Base-by-base conservation (phyloP, 2,797 vertebrate species). In the Acrossocheilus fasciatus region DNA sequence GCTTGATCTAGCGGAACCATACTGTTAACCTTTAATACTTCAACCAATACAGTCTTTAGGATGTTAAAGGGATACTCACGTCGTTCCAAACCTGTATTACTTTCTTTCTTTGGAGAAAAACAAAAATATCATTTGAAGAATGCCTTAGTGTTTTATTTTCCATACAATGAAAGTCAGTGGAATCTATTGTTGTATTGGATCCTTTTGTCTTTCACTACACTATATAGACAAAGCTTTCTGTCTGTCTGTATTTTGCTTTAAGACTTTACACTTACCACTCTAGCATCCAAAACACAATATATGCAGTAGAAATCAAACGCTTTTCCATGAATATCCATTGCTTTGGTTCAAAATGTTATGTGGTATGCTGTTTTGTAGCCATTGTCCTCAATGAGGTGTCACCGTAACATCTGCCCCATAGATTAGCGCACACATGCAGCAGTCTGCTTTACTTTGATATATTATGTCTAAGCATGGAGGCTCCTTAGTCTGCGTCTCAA, bases 401-500 rank as follows among this genome's bases (percentile, higher is more conserved):
- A 52, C 45, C 43, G 45, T 39, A 50, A 69, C 68, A 80, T 88
- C 54, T 81, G 80, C 74, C 26, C 20, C 39, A 12, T 64, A 64
- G 69, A 50, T 82, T 81, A 85, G 39, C 20, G 72, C 79, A 81
- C 62, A 85, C 78, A 81, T 4, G 5, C 74, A 85, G 78, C 18
- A 52, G 80, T 26, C 78, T 75, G 34, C 57, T 62, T 82, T 72
- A 81, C 77, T 85, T 76, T 85, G 11, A 81, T 77, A 59, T 89
- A 86, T 88, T 82, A 82, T 82, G 75, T 90, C 52, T 85, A 79
- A 79, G 64, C 62, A 57, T 30, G 50, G 47, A 85, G 75, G 36
- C 39, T 88, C 68, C 82, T 45, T 75, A 66, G 79, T 81, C 74
- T 79, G 26, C 18, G 4, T 76, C 15, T 70, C 87, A 84, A 64